These are phyloP conservation scores for Spodoptera picta DNA, from an alignment of 2,888 invertebrate genomes.

Conservation along the genomic window DNA sequence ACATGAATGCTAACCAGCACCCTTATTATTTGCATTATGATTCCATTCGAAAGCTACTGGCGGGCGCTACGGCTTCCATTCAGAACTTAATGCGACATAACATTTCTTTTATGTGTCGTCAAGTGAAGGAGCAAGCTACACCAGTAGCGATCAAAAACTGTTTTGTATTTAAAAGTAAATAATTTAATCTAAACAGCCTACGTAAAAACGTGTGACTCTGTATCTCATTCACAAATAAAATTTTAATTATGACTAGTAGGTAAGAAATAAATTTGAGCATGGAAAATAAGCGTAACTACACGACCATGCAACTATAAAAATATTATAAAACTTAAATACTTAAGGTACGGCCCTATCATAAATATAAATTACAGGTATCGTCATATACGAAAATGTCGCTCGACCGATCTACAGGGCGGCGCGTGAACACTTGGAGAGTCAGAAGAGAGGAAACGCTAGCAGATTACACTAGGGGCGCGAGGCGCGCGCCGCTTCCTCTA, in stretches of 20 bases:
- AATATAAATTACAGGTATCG: conserved; percentile 83
- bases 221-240: conserved; percentile 75
- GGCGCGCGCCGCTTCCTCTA: conserved; percentile 95
- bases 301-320: conserved; percentile 87
- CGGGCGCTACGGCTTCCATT: conserved; percentile 28
- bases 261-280: conserved; percentile 88
- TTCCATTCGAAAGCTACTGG: conserved; percentile 56
- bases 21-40: conserved; percentile 62
- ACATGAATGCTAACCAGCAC: conserved; percentile 77
- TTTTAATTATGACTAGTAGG: conserved; percentile 86
- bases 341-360: conserved; percentile 68
- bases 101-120: conserved; percentile 8
- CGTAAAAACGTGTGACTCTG: conserved; percentile 67
- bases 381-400: conserved; percentile 68
- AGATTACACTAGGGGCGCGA: conserved; percentile 77
- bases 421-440: conserved; percentile 51
- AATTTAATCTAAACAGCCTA: conserved; percentile 78
- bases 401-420: conserved; percentile 55
- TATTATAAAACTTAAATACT: conserved; percentile 78
- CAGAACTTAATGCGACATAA: conserved; percentile 17
- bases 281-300: conserved; percentile 84
- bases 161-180: conserved; percentile 63
- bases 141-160: conserved; percentile 40
- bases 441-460: conserved; percentile 45
- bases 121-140: conserved; percentile 17